Conservation (phyloP, 2,113 vertebrate genomes). For the Carlito syrichta region DNA sequence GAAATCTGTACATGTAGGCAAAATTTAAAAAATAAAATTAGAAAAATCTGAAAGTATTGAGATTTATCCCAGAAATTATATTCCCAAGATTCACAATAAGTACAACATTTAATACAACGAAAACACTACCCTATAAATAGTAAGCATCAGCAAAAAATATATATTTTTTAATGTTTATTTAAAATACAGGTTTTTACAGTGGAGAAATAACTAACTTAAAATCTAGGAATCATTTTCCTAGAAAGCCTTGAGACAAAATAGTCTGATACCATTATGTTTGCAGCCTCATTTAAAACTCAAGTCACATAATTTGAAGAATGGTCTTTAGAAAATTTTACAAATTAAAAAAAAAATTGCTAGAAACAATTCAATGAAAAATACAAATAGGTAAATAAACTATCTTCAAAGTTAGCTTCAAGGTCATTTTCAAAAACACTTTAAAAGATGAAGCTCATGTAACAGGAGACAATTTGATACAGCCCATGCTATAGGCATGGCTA, state of each 20-base stretch:
- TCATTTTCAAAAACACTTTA: conserved; percentile 48
- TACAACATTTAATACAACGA: not conserved
- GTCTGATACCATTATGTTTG: not conserved
- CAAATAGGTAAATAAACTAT: conserved; percentile 37
- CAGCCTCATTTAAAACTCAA: not conserved
- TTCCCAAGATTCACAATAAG: not conserved
- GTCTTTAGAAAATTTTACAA: not conserved
- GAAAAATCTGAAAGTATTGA: not conserved
- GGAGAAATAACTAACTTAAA: not conserved
- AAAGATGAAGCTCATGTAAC: conserved; percentile 22
- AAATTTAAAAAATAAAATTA: not conserved
- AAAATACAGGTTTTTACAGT: not conserved
- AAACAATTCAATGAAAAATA: conserved; percentile 27
- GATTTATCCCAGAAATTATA: not conserved
- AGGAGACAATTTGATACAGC: conserved; percentile 20
- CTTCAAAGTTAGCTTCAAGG: conserved; percentile 54
- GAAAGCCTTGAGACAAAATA: not conserved
- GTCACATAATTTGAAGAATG: not conserved
- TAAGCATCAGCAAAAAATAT: not conserved
- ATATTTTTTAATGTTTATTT: not conserved
- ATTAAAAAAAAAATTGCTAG: not conserved
- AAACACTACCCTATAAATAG: not conserved
- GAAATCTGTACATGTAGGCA: not conserved
- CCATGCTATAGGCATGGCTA: not conserved
- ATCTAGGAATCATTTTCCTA: not conserved